Percentiles rank a stretch among this genome's conserved stretches.
These are phyloP conservation scores for Mobula hypostoma DNA, from an alignment of 2,113 vertebrate species.

Conservation along the genomic window DNA sequence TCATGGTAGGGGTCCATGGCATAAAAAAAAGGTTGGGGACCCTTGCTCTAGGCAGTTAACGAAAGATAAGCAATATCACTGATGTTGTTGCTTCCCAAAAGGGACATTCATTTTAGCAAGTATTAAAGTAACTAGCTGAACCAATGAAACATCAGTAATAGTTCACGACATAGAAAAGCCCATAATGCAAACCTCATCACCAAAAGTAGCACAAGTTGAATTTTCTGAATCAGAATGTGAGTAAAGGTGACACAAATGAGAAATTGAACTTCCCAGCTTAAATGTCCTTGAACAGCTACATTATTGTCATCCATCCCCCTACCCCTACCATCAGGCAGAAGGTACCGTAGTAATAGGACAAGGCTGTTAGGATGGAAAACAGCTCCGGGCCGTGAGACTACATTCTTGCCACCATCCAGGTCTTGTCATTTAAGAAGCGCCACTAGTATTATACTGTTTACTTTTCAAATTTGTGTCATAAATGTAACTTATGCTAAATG, in stretches of 20 bases:
- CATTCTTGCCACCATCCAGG: too few relatives aligned
- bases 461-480: too few relatives aligned
- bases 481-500: too few relatives aligned
- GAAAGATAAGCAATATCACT: not conserved
- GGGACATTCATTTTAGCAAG: not conserved
- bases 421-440: too few relatives aligned
- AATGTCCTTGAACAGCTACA: not conserved
- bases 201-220: not conserved
- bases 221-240: not conserved
- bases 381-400: too few relatives aligned
- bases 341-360: too few relatives aligned
- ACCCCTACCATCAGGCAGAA: too few relatives aligned
- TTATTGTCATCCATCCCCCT: not conserved
- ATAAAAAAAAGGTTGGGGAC: too few relatives aligned
- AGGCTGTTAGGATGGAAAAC: too few relatives aligned
- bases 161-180: not conserved
- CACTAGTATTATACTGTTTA: too few relatives aligned
- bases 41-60: not conserved
- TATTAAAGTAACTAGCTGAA: not conserved
- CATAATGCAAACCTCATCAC: not conserved
- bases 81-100: not conserved
- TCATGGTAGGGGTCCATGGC: too few relatives aligned
- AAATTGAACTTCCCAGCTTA: not conserved
- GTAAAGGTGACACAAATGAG: constrained; percentile 39
- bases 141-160: not conserved